Evolutionary conservation across 2,797 vertebrate genomes (phyloP).

Genomic region (Aulostomus chinensis): DNA sequence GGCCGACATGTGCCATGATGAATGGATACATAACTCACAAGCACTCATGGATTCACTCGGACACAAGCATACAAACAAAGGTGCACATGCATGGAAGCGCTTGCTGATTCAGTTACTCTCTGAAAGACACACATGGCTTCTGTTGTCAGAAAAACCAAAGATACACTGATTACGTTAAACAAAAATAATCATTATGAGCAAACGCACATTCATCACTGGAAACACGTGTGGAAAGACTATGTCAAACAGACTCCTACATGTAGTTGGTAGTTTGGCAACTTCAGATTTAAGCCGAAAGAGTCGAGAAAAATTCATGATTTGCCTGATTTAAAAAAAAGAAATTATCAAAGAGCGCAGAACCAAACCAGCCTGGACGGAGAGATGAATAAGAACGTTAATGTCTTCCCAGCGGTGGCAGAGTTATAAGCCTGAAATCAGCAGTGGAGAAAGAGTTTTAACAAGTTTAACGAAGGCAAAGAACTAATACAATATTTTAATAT

Average conservation of each 20-base stretch:
- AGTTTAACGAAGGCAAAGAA: too few species aligned
- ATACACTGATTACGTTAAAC: constrained; percentile 6
- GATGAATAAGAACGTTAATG: too few species aligned
- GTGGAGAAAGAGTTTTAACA: too few species aligned
- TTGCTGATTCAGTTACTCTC: constrained; percentile 6
- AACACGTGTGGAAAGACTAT: background rate
- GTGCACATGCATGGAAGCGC: constrained; percentile 20
- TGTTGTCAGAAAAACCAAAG: constrained; percentile 16
- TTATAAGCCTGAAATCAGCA: too few species aligned
- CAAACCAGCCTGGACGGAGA: too few species aligned
- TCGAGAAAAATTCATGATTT: too few species aligned
- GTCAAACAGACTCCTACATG: background rate
- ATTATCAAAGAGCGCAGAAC: too few species aligned
- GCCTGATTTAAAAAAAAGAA: too few species aligned
- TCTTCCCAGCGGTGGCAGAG: too few species aligned
- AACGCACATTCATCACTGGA: background rate
- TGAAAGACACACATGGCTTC: constrained; percentile 5
- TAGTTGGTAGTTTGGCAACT: too few species aligned
- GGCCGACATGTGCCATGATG: constrained; percentile 23
- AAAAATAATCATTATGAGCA: constrained; percentile 12
- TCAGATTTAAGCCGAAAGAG: too few species aligned
- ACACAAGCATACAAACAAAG: constrained; percentile 51
- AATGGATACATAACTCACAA: constrained; percentile 41
- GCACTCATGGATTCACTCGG: constrained; percentile 23
- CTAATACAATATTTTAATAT: too few species aligned